Evolutionary conservation across 2,888 invertebrate genomes (phyloP), one percentile per base, ranked within the genome.

Genomic region (Folsomia candida): DNA sequence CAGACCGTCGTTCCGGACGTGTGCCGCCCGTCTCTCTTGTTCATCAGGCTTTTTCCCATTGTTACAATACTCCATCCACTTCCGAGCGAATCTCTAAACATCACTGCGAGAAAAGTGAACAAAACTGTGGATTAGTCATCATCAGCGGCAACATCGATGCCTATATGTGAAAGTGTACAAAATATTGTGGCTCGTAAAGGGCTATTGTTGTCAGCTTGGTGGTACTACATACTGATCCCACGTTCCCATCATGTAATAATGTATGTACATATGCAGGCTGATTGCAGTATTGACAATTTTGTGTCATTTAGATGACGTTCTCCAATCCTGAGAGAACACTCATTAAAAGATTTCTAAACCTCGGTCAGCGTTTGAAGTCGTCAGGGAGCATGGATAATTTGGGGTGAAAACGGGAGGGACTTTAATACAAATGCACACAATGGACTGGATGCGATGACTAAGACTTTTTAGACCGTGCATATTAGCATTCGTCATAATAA

Each of bases 171-270:
- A 9, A 37, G 14, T 9, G 37, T 4, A 37, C 37, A 14, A n/a
- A n/a, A n/a, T n/a, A n/a, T n/a, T n/a, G n/a, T n/a, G n/a, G n/a
- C n/a, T 54, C n/a, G 6, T 22, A 54, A 54, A 54, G 24, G 6
- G 54, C n/a, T 54, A 18, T 54, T 54, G 54, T 54, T 71, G 68
- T 74, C 68, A 67, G 73, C 65, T 65, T 74, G 67, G 69, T 71
- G 73, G 69, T n/a, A n/a, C n/a, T n/a, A n/a, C n/a, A n/a, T n/a
- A n/a, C n/a, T n/a, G n/a, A n/a, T n/a, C n/a, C n/a, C n/a, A n/a
- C n/a, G n/a, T n/a, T 70, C 73, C 66, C 70, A 51, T 9, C 54
- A 54, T 28, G 51, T 29, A 66, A 54, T 28, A 54, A 57, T 4
- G 57, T 11, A n/a, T 20, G 57, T 57, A 6, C n/a, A 57, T n/a